phyloP scores from a whole-genome alignment of 2,797 vertebrate species.

The Crax fasciolata region DNA sequence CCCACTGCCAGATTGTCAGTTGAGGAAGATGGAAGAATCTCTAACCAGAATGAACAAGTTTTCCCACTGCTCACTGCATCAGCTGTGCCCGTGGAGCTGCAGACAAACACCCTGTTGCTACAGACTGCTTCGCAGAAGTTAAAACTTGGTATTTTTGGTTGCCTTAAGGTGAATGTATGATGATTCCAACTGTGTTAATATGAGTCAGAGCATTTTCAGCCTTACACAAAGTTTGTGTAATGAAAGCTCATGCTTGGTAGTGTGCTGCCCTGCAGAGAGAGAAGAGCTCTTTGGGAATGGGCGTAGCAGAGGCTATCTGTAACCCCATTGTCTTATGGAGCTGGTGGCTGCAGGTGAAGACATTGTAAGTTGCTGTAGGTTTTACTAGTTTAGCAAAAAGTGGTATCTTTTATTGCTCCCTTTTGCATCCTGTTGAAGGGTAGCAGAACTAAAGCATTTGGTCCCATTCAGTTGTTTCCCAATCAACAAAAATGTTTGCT shows the following conservation, averaged over 20 bases:
- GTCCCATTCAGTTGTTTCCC: neutral
- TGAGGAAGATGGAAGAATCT: neutral
- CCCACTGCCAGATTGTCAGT: neutral
- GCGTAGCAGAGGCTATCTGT: neutral
- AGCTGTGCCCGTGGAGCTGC: neutral
- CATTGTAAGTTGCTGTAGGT: neutral
- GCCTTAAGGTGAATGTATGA: neutral
- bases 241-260: neutral
- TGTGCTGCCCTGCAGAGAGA: neutral
- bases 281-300: neutral
- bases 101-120: neutral
- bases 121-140: constrained; percentile 5
- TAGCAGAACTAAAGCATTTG: neutral
- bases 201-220: neutral
- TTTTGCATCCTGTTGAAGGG: neutral
- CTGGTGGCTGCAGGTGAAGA: neutral
- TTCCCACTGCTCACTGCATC: neutral
- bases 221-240: neutral
- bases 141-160: neutral
- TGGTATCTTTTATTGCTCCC: neutral
- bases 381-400: neutral
- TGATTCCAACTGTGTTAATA: neutral
- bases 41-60: neutral
- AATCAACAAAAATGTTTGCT: neutral
- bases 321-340: neutral